Base-by-base conservation (phyloP, 2,113 vertebrate species). In the Laticauda colubrina region DNA sequence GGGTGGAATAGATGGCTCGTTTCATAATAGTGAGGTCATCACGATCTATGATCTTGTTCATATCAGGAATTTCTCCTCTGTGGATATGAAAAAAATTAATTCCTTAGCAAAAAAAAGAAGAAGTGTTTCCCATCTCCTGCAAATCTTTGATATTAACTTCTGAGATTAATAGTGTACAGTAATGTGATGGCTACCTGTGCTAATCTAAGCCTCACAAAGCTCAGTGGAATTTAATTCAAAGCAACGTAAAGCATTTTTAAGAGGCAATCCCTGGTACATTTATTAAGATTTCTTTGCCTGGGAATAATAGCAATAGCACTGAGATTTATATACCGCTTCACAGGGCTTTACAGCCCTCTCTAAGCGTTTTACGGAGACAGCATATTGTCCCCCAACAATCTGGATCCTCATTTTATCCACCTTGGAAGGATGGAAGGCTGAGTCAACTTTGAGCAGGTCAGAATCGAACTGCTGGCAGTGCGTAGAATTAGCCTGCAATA, bases 21-120 rank as follows among this genome's bases (percentile, higher is more conserved):
- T 99, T 99, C 98, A 99, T 99, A 85, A 99, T 97, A 54, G 98
- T 99, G 96, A 99, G 95, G 96, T 99, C 99, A 94, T 99, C 99
- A 90, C 98, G 97, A 96, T 99, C 99, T 96, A 99, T 97, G 90
- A 99, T 99, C 94, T 97, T 98, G 96, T 97, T 98, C 98, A 99
- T 97, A 93, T 99, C 99, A 61, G 99, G 99, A 93, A 99, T 99
- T 96, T 98, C 98, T 94, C 99, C 99, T 97, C 99, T 99, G 96
- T 90, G 75, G 93, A 96, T 55, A 94, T 94, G 97, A 96, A 34
- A 94, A 21, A 21, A 95, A 51, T 3, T 55, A 93, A 53, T 1
- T 55, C 92, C 89, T 96, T 94, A 90, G 93, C n/a, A 39, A 91
- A 92, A 87, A 23, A 87, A 15, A 3, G 1, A 11, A 57, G 4